Conservation (phyloP, 1,140 invertebrate genomes). For the Orius laevigatus region DNA sequence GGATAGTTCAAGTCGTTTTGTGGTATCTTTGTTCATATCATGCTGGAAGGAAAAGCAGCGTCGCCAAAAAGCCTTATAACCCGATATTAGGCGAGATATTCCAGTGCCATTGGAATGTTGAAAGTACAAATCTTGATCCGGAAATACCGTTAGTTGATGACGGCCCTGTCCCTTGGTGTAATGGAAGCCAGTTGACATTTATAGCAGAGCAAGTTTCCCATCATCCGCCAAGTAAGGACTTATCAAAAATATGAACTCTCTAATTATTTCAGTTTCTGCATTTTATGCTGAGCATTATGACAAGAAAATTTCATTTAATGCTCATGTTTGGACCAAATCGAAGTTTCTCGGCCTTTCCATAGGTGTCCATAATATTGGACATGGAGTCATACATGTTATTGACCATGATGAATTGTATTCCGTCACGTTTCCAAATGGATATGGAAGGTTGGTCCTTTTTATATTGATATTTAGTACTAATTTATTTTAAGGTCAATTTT, state of each 20-base stretch:
- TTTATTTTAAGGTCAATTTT: slow-evolving; percentile 59
- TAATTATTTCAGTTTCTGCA: slow-evolving; percentile 59
- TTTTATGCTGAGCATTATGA: slow-evolving; percentile 92
- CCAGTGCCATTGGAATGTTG: slow-evolving; percentile 69
- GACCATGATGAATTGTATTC: slow-evolving; percentile 82
- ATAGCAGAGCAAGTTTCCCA: slow-evolving; percentile 98
- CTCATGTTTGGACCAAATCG: slow-evolving; percentile 94
- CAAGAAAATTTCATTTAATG: slow-evolving; percentile 79
- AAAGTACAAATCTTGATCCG: neutral
- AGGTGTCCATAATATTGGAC: slow-evolving; percentile 74
- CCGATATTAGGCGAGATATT: slow-evolving; percentile 92
- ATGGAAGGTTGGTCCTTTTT: slow-evolving; percentile 46
- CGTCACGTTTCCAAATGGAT: slow-evolving; percentile 89
- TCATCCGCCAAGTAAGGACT: slow-evolving; percentile 78
- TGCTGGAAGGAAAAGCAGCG: slow-evolving; percentile 82
- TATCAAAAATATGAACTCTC: slow-evolving; percentile 8
- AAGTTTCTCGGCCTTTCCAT: slow-evolving; percentile 94
- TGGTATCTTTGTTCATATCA: slow-evolving; percentile 98
- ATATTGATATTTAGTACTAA: neutral
- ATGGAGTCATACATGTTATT: slow-evolving; percentile 63
- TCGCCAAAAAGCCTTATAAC: slow-evolving; percentile 96
- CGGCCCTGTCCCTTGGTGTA: slow-evolving; percentile 70
- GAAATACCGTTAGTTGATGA: slow-evolving; percentile 35
- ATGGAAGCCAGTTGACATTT: slow-evolving; percentile 65
- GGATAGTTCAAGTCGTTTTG: slow-evolving; percentile 81